Percentiles rank a stretch among this genome's conserved stretches.
phyloP scores from a whole-genome alignment of 2,888 invertebrate species.

The Gerris lacustris region DNA sequence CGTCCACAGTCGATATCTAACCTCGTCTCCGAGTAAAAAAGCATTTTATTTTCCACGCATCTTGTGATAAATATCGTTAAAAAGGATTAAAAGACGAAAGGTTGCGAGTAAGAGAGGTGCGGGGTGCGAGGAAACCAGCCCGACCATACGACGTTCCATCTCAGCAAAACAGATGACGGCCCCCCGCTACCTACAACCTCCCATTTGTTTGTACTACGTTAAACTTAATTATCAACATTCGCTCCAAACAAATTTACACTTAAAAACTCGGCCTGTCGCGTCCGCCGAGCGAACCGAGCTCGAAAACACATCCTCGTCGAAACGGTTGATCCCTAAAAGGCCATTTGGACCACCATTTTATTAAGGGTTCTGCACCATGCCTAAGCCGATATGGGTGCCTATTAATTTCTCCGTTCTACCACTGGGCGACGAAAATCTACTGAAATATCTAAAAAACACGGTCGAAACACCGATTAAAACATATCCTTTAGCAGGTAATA shows the following conservation, averaged over 20 bases:
- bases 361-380: constrained; percentile 1
- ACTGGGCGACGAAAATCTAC: not conserved
- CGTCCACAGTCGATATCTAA: too few species aligned
- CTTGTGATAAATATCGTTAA: too few species aligned
- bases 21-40: too few species aligned
- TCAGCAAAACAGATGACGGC: not conserved
- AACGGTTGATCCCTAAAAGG: constrained; percentile 1
- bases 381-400: constrained; percentile 5
- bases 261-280: too few species aligned
- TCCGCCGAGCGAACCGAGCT: not conserved
- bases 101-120: too few species aligned
- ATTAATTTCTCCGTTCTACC: not conserved
- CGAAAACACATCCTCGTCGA: not conserved
- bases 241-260: not conserved
- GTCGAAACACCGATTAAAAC: too few species aligned
- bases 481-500: not conserved
- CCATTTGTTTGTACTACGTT: not conserved
- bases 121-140: too few species aligned
- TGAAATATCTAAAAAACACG: too few species aligned
- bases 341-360: constrained; percentile 1
- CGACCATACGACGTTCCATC: not conserved
- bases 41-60: too few species aligned
- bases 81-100: too few species aligned
- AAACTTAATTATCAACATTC: not conserved
- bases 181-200: constrained; percentile 3